Evolutionary conservation across 2,797 vertebrate species (phyloP), one percentile per base, ranked within the genome.

Genomic region (Sorex maritimensis): DNA sequence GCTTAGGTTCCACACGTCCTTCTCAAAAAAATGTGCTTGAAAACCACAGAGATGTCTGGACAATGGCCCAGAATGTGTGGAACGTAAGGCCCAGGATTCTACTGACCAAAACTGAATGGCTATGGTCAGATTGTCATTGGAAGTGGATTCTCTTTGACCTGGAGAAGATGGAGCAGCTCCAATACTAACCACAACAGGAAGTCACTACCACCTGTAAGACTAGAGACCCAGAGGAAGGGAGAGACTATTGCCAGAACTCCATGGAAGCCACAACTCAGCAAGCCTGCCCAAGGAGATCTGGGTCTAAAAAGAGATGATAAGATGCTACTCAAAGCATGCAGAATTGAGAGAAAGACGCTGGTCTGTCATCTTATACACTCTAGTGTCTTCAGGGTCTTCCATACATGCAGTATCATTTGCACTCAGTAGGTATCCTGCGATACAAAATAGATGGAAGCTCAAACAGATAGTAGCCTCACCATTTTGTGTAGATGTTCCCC

Each of bases 41-140:
- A 96, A 96, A 91, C 89, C 94, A 93, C 81, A 91, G 34, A 26
- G 91, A 82, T 89, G 78, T 84, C 86, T 96, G 79, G 85, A 92
- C 44, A 86, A 89, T 73, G 86, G 89, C 86, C 86, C 91, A 94
- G 91, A 96, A 92, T 95, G 94, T 96, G 91, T 91, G 91, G 91
- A 93, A 93, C 6, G 1, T 82, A 68, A 15, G 30, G 28, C 74
- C 58, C 6, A 61, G 84, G 78, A 87, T 82, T 84, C 81, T 73
- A 49, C 77, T 83, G 23, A 73, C 82, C 78, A 81, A 81, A 94
- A 92, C 73, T 73, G 88, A 44, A 89, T 84, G 30, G 65, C 80
- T 77, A 69, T 13, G 65, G 15, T 85, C 61, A 91, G 61, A 78
- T 38, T 46, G 19, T 81, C 67, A 83, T 28, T 81, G 41, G 15